phyloP scores from a whole-genome alignment of 1,140 invertebrate species.

The Drosophila cardini region DNA sequence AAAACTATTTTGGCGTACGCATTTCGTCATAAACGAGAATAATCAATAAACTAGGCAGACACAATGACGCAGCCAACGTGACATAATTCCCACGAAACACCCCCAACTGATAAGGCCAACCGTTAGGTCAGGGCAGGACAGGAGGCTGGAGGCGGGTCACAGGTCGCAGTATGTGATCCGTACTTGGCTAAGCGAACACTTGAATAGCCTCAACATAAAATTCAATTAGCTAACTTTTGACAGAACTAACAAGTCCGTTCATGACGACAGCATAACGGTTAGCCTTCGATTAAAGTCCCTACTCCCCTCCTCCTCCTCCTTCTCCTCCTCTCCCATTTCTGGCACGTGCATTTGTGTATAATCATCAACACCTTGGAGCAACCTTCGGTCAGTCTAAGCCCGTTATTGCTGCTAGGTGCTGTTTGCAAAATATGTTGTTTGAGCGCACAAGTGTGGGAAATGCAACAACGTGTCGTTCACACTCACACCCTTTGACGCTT shows the following conservation, averaged over 20 bases:
- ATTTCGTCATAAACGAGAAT: constrained; percentile 77
- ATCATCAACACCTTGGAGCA: constrained; percentile 65
- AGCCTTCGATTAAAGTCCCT: constrained; percentile 47
- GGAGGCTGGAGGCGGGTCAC: not conserved
- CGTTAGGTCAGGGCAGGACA: constrained; percentile 40
- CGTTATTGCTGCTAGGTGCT: constrained; percentile 31
- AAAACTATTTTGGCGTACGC: constrained; percentile 61
- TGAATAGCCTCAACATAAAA: constrained; percentile 48
- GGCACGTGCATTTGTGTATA: constrained; percentile 59
- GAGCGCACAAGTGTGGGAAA: constrained; percentile 57
- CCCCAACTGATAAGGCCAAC: constrained; percentile 52
- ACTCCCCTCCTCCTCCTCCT: no score
- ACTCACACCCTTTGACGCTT: constrained; percentile 52
- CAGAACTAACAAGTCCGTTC: constrained; percentile 15
- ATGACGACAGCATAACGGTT: constrained; percentile 52
- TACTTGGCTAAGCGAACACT: constrained; percentile 49
- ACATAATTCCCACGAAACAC: constrained; percentile 62
- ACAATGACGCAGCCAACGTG: constrained; percentile 78
- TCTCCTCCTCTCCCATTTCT: not conserved
- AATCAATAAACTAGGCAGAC: constrained; percentile 76
- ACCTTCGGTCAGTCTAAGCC: constrained; percentile 55
- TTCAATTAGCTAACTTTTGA: constrained; percentile 76
- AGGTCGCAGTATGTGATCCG: not conserved
- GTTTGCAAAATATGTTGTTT: constrained; percentile 47
- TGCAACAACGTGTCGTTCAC: constrained; percentile 78